Evolutionary conservation across 2,797 vertebrate genomes (phyloP), one percentile per base, ranked within the genome.

Genomic region (Cirrhinus mrigala): DNA sequence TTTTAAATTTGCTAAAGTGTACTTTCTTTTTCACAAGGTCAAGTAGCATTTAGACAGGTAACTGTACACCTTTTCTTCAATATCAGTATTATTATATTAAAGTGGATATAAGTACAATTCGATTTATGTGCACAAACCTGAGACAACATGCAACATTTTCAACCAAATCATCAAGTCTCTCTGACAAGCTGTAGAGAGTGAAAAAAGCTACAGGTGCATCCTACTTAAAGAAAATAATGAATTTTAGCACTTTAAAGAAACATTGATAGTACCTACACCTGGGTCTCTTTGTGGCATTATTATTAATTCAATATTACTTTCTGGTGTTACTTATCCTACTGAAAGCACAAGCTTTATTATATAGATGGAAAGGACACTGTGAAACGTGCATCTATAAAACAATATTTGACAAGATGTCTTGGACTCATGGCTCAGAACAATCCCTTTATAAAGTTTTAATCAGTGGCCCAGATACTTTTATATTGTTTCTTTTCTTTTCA

Each of bases 321-420:
- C 20, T 52, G 71, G 16, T 27, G 3, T 5, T 27, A 29, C 4
- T 56, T 75, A 54, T 76, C 50, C 29, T 1, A 3, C 16, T 22
- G 27, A 54, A 1, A 33, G 50, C 20, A 14, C 50, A 15, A 8
- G 20, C 73, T 75, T 6, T 20, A 11, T 29, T 74, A 4, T 6
- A 76, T 22, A 40, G 33, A 58, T 40, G 29, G 12, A n/a, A 40
- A 76, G 50, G 18, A 76, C 74, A 77, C 29, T 77, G 52, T 81
- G 46, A 69, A 81, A n/a, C 40, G 20, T 48, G 4, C 56, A 27
- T 62, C n/a, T 58, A 46, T 62, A 62, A 79, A 48, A 27, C 33
- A 27, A 73, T 40, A 33, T 58, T 77, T 77, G 22, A 58, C 14
- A 10, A 37, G 27, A 50, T 15, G 58, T 33, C 73, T 56, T 76